phyloP scores from a whole-genome alignment of 2,888 invertebrate genomes.

The Trisateles emortualis region DNA sequence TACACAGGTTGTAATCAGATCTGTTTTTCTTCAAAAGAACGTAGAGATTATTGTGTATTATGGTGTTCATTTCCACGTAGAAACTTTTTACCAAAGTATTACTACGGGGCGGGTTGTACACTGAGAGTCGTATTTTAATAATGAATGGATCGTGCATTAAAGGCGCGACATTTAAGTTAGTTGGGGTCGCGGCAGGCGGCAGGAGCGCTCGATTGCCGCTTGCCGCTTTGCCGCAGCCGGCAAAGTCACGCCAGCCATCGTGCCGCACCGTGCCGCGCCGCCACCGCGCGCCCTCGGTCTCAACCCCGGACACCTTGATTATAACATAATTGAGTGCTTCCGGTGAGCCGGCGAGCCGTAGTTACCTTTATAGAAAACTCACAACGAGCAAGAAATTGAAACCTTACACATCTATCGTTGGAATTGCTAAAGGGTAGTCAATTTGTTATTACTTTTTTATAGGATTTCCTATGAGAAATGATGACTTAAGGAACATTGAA shows the following conservation, averaged over 20 bases:
- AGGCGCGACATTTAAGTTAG: conserved; percentile 57
- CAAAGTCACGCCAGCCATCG: conserved; percentile 32
- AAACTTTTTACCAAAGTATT: conserved; percentile 51
- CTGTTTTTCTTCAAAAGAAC: conserved; percentile 5
- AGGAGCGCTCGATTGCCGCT: not conserved
- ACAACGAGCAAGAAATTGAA: conserved; percentile 22
- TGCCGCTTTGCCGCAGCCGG: conserved; percentile 8
- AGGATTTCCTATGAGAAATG: no score
- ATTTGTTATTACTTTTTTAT: no score
- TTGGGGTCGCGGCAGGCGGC: conserved; percentile 22
- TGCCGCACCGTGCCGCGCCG: conserved; percentile 8
- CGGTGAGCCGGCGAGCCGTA: conserved; percentile 63
- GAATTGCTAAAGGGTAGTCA: not conserved
- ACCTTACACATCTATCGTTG: conserved; percentile 11
- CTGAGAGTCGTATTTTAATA: conserved; percentile 58
- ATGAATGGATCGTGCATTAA: conserved; percentile 62
- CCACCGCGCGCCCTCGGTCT: conserved; percentile 18
- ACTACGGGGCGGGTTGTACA: conserved; percentile 44
- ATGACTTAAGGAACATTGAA: no score
- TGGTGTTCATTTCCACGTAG: conserved; percentile 49
- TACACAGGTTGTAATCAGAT: not conserved
- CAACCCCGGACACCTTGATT: conserved; percentile 65
- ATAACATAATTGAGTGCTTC: conserved; percentile 79
- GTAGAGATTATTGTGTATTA: conserved; percentile 38
- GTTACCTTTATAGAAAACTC: conserved; percentile 48